These are phyloP conservation scores for Homalodisca vitripennis DNA, from an alignment of 1,140 invertebrate genomes.

Conservation along the genomic window DNA sequence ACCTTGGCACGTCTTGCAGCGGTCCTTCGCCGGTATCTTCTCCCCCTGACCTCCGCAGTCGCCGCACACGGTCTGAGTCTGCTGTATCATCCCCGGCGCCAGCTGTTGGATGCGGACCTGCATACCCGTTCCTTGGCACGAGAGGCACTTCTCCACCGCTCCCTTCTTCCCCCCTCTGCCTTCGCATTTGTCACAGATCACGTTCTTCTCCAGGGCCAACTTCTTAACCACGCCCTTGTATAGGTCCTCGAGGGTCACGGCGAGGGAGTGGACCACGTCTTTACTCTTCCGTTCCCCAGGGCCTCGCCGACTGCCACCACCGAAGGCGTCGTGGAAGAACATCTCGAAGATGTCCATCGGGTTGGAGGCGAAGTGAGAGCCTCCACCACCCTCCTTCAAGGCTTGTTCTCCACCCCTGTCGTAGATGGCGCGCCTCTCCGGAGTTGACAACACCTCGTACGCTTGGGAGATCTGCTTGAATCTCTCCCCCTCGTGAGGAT, in stretches of 20 bases:
- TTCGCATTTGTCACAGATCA: slow-evolving; percentile 98
- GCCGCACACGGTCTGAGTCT: slow-evolving; percentile 86
- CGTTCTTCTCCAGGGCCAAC: slow-evolving; percentile 93
- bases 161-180: slow-evolving; percentile 93
- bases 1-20: slow-evolving; percentile 91
- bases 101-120: slow-evolving; percentile 94
- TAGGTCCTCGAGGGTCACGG: slow-evolving; percentile 92
- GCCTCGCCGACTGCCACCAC: slow-evolving; percentile 58
- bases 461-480: slow-evolving; percentile 99
- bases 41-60: slow-evolving; percentile 92
- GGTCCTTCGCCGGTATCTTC: slow-evolving; percentile 81
- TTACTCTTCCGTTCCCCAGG: slow-evolving; percentile 77
- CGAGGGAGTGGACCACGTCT: slow-evolving; percentile 93
- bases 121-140: slow-evolving; percentile 87
- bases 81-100: slow-evolving; percentile 94
- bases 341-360: slow-evolving; percentile 99
- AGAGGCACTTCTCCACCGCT: slow-evolving; percentile 82
- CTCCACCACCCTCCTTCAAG: slow-evolving; percentile 89
- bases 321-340: slow-evolving; percentile 64
- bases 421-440: slow-evolving; percentile 93
- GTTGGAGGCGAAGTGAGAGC: slow-evolving; percentile 76
- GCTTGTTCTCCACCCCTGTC: slow-evolving; percentile 98
- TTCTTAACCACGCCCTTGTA: slow-evolving; percentile 96
- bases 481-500: slow-evolving; percentile 97
- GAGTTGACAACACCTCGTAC: no score